Conservation (phyloP, 2,113 vertebrate species). For the Patagioenas fasciata region DNA sequence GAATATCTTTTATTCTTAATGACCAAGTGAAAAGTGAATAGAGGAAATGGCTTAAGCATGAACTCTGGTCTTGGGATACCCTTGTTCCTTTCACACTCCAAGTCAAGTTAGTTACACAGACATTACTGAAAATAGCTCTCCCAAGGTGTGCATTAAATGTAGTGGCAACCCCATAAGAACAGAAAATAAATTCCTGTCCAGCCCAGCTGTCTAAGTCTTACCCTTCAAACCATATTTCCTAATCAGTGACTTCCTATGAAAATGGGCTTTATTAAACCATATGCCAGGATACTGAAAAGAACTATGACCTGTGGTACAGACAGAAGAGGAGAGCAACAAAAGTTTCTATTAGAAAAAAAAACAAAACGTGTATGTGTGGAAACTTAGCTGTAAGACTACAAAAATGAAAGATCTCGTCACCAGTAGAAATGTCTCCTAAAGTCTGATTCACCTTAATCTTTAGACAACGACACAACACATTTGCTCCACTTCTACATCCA, state of each 20-base stretch:
- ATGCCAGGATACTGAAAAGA: background rate
- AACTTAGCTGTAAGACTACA: background rate
- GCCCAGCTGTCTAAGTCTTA: background rate
- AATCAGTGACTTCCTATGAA: background rate
- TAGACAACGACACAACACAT: background rate
- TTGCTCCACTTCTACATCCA: background rate
- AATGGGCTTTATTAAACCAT: background rate
- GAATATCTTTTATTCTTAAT: background rate
- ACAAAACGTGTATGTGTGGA: background rate
- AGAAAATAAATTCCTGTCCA: background rate
- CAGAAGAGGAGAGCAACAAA: background rate
- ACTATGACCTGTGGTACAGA: background rate
- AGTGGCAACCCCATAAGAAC: background rate
- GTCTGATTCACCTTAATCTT: background rate
- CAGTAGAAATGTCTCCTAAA: background rate
- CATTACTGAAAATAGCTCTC: background rate
- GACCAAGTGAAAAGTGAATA: background rate
- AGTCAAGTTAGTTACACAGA: background rate
- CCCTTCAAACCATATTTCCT: background rate
- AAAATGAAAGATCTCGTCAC: background rate
- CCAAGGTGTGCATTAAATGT: background rate
- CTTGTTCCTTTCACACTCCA: background rate
- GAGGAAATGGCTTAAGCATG: background rate
- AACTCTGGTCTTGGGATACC: background rate
- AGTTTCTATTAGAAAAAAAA: background rate